A percentile compares a stretch with the other conserved stretches of the same genome.
Evolutionary conservation across 1,140 invertebrate genomes (phyloP).

Genomic region (Oryzaephilus surinamensis): DNA sequence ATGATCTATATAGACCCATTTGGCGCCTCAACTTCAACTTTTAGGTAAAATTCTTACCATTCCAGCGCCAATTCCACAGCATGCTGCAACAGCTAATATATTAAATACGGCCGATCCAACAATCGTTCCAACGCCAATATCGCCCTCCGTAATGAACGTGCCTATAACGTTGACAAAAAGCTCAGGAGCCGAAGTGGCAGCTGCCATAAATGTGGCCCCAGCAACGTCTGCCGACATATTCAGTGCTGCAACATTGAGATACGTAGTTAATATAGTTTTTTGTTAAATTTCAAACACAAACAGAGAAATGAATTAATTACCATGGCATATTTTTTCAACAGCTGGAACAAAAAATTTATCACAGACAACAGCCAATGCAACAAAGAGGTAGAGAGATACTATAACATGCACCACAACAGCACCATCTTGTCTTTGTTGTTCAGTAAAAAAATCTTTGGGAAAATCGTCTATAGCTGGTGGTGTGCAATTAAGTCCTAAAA

Average conservation of each 20-base stretch:
- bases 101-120: conserved; percentile 96
- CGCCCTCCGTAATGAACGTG: conserved; percentile 79
- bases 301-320: conserved; percentile 38
- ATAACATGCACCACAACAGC: conserved; percentile 74
- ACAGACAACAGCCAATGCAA: conserved; percentile 77
- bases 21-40: too few relatives aligned
- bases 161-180: conserved; percentile 89
- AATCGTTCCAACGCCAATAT: conserved; percentile 84
- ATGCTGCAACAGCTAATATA: conserved; percentile 81
- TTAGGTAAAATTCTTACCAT: conserved; percentile 50
- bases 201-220: conserved; percentile 91
- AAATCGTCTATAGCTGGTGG: conserved; percentile 80
- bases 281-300: too few relatives aligned
- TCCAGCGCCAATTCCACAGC: conserved; percentile 76
- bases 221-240: conserved; percentile 77
- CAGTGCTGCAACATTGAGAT: conserved; percentile 50
- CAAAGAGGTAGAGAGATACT: conserved; percentile 75
- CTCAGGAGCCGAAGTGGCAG: conserved; percentile 86
- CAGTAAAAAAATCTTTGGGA: conserved; percentile 69
- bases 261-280: too few relatives aligned
- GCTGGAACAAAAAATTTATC: conserved; percentile 84
- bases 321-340: conserved; percentile 81
- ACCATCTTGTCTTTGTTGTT: conserved; percentile 65
- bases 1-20: too few relatives aligned
- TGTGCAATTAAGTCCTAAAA: conserved; percentile 65